Percentiles rank a stretch among this genome's conserved stretches.
phyloP scores from a whole-genome alignment of 2,113 vertebrate genomes.

The Notothenia coriiceps region DNA sequence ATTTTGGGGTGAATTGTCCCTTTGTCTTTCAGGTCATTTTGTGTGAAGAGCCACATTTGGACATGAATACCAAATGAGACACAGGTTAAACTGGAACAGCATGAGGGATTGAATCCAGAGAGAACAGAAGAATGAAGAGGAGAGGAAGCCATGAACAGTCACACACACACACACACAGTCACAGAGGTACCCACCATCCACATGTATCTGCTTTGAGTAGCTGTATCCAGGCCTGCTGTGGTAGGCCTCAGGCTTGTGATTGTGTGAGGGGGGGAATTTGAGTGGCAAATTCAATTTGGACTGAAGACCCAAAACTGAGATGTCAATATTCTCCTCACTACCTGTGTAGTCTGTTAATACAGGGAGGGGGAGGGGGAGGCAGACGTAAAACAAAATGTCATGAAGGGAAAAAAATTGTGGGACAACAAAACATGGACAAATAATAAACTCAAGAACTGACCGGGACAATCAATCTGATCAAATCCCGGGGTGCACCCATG shows the following conservation, averaged over 20 bases:
- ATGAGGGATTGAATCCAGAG: conserved; percentile 70
- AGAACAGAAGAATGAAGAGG: conserved; percentile 37
- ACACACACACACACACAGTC: conserved; percentile 46
- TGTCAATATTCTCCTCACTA: conserved; percentile 90
- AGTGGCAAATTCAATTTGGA: conserved; percentile 87
- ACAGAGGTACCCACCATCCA: conserved; percentile 82
- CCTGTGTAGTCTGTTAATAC: conserved; percentile 88
- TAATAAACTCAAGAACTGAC: conserved; percentile 38
- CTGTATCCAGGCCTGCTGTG: conserved; percentile 84
- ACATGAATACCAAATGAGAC: not conserved
- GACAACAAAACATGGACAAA: conserved; percentile 62
- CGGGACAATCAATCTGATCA: conserved; percentile 9
- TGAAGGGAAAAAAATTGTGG: conserved; percentile 62
- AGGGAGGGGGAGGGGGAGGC: conserved; percentile 76
- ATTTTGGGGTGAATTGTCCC: too few species aligned
- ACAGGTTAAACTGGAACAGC: conserved; percentile 11
- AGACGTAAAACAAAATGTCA: conserved; percentile 75
- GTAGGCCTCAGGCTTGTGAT: conserved; percentile 83
- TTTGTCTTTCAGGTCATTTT: not conserved
- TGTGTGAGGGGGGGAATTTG: conserved; percentile 84
- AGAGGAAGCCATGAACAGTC: conserved; percentile 48
- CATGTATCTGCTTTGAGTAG: conserved; percentile 87
- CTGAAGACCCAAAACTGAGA: conserved; percentile 84
- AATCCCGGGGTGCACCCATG: not conserved
- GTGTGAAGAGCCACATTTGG: conserved; percentile 8